Percentiles rank a stretch among this genome's conserved stretches.
phyloP scores from a whole-genome alignment of 2,797 vertebrate species.

The Typhlichthys eigenmanni region DNA sequence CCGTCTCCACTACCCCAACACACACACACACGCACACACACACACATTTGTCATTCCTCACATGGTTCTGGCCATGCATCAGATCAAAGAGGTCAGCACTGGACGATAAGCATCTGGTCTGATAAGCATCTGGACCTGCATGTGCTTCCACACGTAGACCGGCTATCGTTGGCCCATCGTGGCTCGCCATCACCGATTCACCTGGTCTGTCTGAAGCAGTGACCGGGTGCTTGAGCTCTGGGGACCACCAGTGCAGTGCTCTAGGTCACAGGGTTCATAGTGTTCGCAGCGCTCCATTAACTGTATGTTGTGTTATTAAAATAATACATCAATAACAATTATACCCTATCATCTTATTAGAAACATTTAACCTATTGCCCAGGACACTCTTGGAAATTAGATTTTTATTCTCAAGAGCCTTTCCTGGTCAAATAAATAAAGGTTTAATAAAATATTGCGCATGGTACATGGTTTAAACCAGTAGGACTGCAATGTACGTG shows the following conservation, averaged over 20 bases:
- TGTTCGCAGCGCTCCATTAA: not conserved
- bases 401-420: too few relatives aligned
- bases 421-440: too few relatives aligned
- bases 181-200: constrained; percentile 15
- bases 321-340: too few relatives aligned
- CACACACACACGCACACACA: constrained; percentile 4
- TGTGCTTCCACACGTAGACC: constrained; percentile 59
- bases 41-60: constrained; percentile 11
- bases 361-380: too few relatives aligned
- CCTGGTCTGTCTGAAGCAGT: constrained; percentile 21
- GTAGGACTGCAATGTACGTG: too few relatives aligned
- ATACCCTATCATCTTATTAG: too few relatives aligned
- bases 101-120: constrained; percentile 3
- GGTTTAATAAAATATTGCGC: too few relatives aligned
- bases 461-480: too few relatives aligned
- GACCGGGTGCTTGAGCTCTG: not conserved
- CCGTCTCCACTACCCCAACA: not conserved
- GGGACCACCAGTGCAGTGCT: not conserved
- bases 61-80: not conserved
- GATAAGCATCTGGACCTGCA: constrained; percentile 46
- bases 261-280: constrained; percentile 37
- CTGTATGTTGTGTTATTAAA: too few relatives aligned
- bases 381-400: too few relatives aligned
- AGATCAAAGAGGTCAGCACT: constrained; percentile 36
- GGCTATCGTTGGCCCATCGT: constrained; percentile 46